These are phyloP conservation scores for Anarhynchus alexandrinus DNA, from an alignment of 2,113 vertebrate species.

Conservation along the genomic window DNA sequence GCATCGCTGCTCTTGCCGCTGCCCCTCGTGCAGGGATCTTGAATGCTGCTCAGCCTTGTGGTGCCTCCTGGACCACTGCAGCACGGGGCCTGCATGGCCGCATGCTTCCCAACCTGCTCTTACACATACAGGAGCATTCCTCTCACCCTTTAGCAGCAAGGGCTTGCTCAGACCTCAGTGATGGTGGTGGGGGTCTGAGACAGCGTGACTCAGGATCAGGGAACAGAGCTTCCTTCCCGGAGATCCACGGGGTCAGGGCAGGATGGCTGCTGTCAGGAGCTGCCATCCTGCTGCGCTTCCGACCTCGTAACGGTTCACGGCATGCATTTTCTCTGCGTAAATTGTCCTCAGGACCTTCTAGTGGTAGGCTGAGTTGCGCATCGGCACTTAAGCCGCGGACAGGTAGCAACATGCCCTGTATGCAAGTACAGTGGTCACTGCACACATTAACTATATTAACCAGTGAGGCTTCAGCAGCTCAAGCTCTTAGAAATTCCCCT, in stretches of 20 bases:
- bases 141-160: neutral
- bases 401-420: neutral
- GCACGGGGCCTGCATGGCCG: neutral
- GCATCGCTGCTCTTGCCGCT: neutral
- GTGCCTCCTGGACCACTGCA: neutral
- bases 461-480: neutral
- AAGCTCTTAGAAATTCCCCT: neutral
- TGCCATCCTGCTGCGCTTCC: accelerated
- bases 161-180: neutral
- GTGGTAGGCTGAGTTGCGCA: neutral
- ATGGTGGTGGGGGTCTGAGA: too few relatives aligned
- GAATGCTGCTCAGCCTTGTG: accelerated
- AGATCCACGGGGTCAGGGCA: accelerated
- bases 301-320: accelerated
- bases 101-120: accelerated
- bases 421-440: accelerated
- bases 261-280: neutral
- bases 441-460: neutral
- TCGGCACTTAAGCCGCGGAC: neutral
- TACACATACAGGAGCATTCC: neutral
- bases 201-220: neutral
- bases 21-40: neutral
- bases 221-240: neutral
- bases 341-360: accelerated
- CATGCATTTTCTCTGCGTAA: neutral